Conservation (phyloP, 2,113 vertebrate genomes). For the Cephalopholis sonnerati region DNA sequence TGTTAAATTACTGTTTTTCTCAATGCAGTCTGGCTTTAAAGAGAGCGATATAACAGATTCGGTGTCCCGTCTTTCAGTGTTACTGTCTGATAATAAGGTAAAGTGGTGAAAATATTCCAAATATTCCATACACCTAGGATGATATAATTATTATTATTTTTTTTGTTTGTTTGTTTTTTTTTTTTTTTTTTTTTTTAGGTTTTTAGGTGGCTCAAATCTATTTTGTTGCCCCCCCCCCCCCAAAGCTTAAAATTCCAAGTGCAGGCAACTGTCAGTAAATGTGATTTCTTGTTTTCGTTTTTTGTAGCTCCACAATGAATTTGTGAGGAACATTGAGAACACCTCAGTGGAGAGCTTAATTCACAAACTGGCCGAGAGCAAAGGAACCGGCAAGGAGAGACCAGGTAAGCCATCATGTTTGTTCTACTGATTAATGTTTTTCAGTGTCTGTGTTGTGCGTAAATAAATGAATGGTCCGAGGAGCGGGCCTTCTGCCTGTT, state of each 20-base stretch:
- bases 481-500: conserved; percentile 1
- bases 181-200: no score
- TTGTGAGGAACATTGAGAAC: conserved; percentile 96
- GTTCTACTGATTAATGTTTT: not conserved
- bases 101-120: no score
- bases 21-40: no score
- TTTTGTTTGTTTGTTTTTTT: no score
- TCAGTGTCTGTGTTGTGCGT: conserved; percentile 5
- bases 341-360: conserved; percentile 94
- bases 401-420: conserved; percentile 87
- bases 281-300: conserved; percentile 11
- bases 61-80: no score
- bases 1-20: no score
- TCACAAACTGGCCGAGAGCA: conserved; percentile 95
- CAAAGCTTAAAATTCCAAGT: not conserved
- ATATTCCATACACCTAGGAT: no score
- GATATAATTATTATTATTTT: no score
- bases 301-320: conserved; percentile 93
- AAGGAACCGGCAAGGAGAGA: conserved; percentile 96
- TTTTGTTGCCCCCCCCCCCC: no score
- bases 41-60: no score
- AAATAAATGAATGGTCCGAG: not conserved
- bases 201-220: no score
- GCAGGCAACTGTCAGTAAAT: not conserved
- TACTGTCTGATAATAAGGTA: no score